These are phyloP conservation scores for Thunnus thynnus DNA, from an alignment of 2,113 vertebrate species.

Conservation along the genomic window DNA sequence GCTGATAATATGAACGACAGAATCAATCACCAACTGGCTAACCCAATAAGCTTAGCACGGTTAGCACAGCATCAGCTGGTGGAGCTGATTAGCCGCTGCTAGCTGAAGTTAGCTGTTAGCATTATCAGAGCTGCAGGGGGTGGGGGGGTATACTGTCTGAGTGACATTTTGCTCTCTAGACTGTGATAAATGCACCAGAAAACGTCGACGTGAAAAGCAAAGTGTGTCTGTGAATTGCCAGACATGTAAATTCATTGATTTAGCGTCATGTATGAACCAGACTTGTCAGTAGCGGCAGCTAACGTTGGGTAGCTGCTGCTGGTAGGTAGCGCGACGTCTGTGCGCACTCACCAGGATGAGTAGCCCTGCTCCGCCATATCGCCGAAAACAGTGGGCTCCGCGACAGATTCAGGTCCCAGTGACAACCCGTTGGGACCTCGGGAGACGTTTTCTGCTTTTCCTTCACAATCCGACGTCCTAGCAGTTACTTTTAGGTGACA, in stretches of 20 bases:
- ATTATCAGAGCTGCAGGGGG: slow-evolving; percentile 6
- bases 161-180: not conserved
- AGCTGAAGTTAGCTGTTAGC: slow-evolving; percentile 65
- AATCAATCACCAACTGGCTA: not conserved
- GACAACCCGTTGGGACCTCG: slow-evolving; percentile 74
- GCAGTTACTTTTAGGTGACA: slow-evolving; percentile 75
- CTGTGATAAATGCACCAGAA: not conserved
- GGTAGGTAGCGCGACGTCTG: slow-evolving; percentile 57
- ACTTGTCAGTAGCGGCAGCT: slow-evolving; percentile 37
- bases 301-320: slow-evolving; percentile 44
- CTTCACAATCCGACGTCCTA: slow-evolving; percentile 75
- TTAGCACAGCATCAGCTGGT: slow-evolving; percentile 72
- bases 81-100: slow-evolving; percentile 58
- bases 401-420: slow-evolving; percentile 78
- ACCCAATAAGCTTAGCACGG: slow-evolving; percentile 18
- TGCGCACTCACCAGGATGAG: slow-evolving; percentile 87
- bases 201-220: not conserved
- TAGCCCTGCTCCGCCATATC: slow-evolving; percentile 90
- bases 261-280: slow-evolving; percentile 27
- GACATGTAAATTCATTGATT: not conserved
- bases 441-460: slow-evolving; percentile 64
- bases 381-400: slow-evolving; percentile 82
- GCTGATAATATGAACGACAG: not conserved
- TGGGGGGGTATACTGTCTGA: not conserved
- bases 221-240: not conserved